These are phyloP conservation scores for Prolemur simus DNA, from an alignment of 2,113 vertebrate species.

Conservation along the genomic window DNA sequence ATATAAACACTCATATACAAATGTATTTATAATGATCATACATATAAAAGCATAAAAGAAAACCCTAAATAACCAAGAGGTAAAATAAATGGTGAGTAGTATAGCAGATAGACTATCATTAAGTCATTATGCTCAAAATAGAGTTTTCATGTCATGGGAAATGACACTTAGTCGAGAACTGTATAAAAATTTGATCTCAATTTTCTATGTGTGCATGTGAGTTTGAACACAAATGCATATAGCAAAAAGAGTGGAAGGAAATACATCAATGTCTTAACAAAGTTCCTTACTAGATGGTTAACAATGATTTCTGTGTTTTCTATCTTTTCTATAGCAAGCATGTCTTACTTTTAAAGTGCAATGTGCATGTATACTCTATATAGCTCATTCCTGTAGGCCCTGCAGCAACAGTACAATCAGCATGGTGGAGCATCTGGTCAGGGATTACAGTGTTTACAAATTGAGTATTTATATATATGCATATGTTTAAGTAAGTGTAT, in stretches of 20 bases:
- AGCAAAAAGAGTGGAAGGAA: slow-evolving; percentile 27
- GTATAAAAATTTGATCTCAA: neutral
- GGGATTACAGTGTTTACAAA: slow-evolving; percentile 15
- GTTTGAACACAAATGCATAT: neutral
- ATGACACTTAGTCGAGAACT: neutral
- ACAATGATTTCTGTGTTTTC: neutral
- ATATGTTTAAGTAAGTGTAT: neutral
- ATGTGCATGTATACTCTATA: neutral
- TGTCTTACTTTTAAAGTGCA: neutral
- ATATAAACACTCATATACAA: neutral
- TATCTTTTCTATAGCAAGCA: neutral
- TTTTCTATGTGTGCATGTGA: neutral
- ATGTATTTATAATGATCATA: neutral
- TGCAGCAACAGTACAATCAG: neutral
- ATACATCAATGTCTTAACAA: neutral
- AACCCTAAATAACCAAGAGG: neutral
- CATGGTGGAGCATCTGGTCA: neutral
- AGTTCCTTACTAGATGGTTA: neutral
- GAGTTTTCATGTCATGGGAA: neutral
- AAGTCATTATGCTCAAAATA: neutral
- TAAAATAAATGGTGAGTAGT: neutral
- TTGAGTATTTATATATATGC: neutral
- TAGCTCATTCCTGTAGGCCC: neutral
- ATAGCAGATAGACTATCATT: neutral
- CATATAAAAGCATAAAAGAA: neutral